Percentiles rank a stretch among this genome's conserved stretches.
Conservation (phyloP, 2,797 vertebrate species). For the Darevskia nairensis region DNA sequence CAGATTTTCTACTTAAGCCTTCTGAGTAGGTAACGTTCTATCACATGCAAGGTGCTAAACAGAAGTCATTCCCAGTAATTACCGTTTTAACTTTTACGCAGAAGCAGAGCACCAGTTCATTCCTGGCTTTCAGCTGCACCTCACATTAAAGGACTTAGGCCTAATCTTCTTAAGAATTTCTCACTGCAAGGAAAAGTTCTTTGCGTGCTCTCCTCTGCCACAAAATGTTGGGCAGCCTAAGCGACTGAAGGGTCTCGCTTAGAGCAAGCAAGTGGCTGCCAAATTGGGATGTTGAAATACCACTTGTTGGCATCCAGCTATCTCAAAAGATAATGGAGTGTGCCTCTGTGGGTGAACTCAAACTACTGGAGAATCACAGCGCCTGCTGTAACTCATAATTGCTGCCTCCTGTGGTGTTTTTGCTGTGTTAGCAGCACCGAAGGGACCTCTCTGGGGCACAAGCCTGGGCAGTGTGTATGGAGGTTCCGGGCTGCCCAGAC, state of each 20-base stretch:
- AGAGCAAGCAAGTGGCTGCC: background rate
- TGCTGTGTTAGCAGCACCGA: background rate
- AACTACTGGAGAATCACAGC: too few relatives aligned
- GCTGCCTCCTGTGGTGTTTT: too few relatives aligned
- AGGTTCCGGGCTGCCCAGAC: too few relatives aligned
- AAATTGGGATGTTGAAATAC: too few relatives aligned
- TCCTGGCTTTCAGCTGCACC: background rate
- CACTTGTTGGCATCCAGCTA: too few relatives aligned
- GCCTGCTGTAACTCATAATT: too few relatives aligned
- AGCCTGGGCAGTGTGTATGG: background rate
- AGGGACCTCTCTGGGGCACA: background rate
- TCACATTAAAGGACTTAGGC: background rate
- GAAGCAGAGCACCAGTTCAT: background rate
- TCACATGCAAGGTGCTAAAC: background rate
- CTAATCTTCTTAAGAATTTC: background rate
- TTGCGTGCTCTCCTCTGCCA: background rate
- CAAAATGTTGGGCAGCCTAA: background rate
- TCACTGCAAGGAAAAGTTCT: background rate
- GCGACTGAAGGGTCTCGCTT: background rate
- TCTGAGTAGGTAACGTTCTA: background rate
- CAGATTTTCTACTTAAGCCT: background rate
- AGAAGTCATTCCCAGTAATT: background rate
- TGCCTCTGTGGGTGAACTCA: too few relatives aligned
- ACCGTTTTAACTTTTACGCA: background rate
- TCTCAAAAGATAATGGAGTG: too few relatives aligned